phyloP scores from a whole-genome alignment of 2,797 vertebrate genomes.

The Melanotaenia pygmaea region DNA sequence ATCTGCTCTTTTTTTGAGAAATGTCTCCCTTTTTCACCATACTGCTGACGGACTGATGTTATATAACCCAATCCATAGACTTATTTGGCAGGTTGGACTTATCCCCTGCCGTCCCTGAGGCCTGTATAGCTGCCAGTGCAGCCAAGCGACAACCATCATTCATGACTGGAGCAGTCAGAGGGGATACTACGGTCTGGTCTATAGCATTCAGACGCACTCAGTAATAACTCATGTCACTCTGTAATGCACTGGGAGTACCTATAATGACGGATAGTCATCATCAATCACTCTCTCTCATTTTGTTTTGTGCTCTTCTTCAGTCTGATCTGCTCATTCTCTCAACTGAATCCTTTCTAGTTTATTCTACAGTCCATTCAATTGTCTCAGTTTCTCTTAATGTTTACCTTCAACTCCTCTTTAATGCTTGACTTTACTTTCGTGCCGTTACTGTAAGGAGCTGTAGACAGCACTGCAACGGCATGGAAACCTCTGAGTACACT shows the following conservation, averaged over 20 bases:
- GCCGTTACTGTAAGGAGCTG: conserved; percentile 27
- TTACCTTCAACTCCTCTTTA: conserved; percentile 9
- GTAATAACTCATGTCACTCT: conserved; percentile 64
- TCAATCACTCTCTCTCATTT: conserved; percentile 48
- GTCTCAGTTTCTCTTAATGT: conserved; percentile 27
- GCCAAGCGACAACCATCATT: conserved; percentile 55
- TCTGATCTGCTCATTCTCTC: conserved; percentile 27
- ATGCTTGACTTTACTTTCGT: conserved; percentile 12
- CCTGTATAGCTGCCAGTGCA: conserved; percentile 29
- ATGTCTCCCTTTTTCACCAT: neutral
- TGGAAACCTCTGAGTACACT: conserved; percentile 13
- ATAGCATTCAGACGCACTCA: conserved; percentile 55
- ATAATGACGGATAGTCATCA: conserved; percentile 64
- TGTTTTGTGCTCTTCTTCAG: conserved; percentile 38
- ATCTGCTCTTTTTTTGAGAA: neutral
- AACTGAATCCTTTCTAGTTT: conserved; percentile 31
- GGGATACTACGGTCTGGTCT: conserved; percentile 51
- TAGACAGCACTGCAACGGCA: neutral
- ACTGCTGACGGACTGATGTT: conserved; percentile 39
- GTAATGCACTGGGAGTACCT: conserved; percentile 58
- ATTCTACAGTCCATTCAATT: conserved; percentile 41
- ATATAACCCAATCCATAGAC: conserved; percentile 30
- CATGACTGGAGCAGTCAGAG: conserved; percentile 52
- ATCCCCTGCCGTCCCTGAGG: conserved; percentile 51
- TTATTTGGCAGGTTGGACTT: conserved; percentile 50